These are phyloP conservation scores for Phalanger gymnotis DNA, from an alignment of 2,797 vertebrate species.

Conservation along the genomic window DNA sequence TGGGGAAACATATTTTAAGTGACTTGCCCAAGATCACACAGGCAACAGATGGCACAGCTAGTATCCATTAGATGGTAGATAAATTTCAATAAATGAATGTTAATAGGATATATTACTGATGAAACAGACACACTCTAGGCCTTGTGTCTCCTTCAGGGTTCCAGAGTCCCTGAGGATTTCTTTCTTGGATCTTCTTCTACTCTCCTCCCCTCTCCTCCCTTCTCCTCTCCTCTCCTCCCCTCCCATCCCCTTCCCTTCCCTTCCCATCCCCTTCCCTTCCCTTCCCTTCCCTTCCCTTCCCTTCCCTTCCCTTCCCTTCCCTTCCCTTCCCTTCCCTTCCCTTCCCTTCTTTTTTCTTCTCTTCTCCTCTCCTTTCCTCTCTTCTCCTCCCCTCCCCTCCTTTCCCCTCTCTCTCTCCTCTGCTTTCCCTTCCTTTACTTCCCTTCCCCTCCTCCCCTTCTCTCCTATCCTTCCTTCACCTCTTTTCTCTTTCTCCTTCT, in stretches of 20 bases:
- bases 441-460: not conserved
- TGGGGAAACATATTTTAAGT: not conserved
- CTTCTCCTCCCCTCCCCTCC: not conserved
- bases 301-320: too few species aligned
- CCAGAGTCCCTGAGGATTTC: not conserved
- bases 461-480: accelerated
- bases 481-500: not conserved
- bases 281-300: not conserved
- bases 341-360: too few species aligned
- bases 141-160: not conserved
- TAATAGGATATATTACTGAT: not conserved
- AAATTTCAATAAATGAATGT: not conserved
- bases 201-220: not conserved
- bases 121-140: not conserved
- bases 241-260: too few species aligned
- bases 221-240: not conserved
- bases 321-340: not conserved
- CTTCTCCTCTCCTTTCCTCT: not conserved
- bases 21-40: not conserved
- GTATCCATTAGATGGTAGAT: not conserved
- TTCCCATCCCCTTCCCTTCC: not conserved
- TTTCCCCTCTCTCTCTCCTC: accelerated
- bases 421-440: too few species aligned
- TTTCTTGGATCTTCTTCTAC: not conserved
- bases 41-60: not conserved